Evolutionary conservation across 2,888 invertebrate genomes (phyloP), one percentile per base, ranked within the genome.

Genomic region (Notodonta ziczac): DNA sequence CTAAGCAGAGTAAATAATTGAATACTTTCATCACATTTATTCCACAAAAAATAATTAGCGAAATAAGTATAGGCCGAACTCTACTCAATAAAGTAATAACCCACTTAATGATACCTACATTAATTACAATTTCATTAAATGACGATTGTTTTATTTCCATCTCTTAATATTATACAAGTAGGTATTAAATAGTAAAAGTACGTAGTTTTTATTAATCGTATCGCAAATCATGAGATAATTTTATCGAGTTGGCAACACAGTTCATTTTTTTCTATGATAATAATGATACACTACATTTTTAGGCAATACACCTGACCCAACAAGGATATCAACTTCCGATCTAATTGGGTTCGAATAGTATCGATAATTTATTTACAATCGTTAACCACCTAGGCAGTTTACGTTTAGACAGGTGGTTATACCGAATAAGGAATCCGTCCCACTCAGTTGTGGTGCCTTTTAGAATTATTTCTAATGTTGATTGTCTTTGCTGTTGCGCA

Each of bases 401-500:
- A 65, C 60, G 58, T 44, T 60, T 57, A 69, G 68, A 70, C 71
- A 69, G 71, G 74, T 69, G 66, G 65, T 61, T 58, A 58, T 58
- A 58, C 69, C 63, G 59, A 71, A 66, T 76, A 72, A 61, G 77
- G 71, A 57, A 63, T 58, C 56, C 59, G 65, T 65, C 73, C 61
- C 65, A 64, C 65, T 59, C 63, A 66, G 62, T 60, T 60, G 65
- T 67, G 40, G 69, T 59, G 65, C 67, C 62, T 69, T 69, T 63
- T 53, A 53, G 63, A 71, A 61, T 55, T 70, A 62, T 57, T 61
- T 70, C 78, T 90, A 91, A 78, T 91, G 91, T 71, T 86, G 85
- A 66, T 88, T 87, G 87, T 95, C 94, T 86, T 94, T 94, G 89
- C 94, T 95, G 86, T 96, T 96, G 85, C 94, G 95, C 57, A 96